Evolutionary conservation across 2,797 vertebrate species (phyloP), one percentile per base, ranked within the genome.

Genomic region (Morelia viridis): DNA sequence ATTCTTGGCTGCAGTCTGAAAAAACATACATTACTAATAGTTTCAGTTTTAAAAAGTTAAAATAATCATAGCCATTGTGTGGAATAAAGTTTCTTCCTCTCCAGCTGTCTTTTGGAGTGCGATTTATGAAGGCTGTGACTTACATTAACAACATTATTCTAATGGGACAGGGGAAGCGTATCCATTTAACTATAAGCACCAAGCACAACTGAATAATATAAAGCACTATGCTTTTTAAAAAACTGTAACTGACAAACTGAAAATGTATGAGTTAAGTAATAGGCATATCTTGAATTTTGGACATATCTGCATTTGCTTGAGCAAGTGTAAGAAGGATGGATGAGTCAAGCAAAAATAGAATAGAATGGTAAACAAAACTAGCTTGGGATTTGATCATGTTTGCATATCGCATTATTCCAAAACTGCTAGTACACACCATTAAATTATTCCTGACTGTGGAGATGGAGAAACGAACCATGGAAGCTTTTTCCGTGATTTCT

Each of bases 1-100:
- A 99, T 95, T 99, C 99, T 97, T 98, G 97, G 95, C 98, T 98
- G 96, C 98, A 97, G 96, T 99, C 99, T 99, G 97, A 96, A 98
- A 98, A 92, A 97, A 41, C 95, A 93, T 90, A 88, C 0, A 26
- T 24, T 53, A 53, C 57, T 4, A 12, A 62, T 94, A 87, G 93
- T 91, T 95, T 92, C 0, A 93, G 92, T 89, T 90, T 53, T 88
- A 41, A 68, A 85, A 87, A 58, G 41, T 46, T 35, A 85, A 91
- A 0, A 0, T 68, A 68, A 88, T 93, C 89, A 95, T 88, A 96
- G 64, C 84, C 90, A 61, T 58, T 8, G 5, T 15, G 5, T 83
- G 35, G 93, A 94, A 92, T 89, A 41, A 93, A 58, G 56, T 41
- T 8, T 53, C n/a, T 28, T 19, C 12, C 17, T 94, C 95, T 90